A percentile compares a stretch with the other conserved stretches of the same genome.
Conservation (phyloP, 2,888 invertebrate genomes). For the Anarsia innoxiella region DNA sequence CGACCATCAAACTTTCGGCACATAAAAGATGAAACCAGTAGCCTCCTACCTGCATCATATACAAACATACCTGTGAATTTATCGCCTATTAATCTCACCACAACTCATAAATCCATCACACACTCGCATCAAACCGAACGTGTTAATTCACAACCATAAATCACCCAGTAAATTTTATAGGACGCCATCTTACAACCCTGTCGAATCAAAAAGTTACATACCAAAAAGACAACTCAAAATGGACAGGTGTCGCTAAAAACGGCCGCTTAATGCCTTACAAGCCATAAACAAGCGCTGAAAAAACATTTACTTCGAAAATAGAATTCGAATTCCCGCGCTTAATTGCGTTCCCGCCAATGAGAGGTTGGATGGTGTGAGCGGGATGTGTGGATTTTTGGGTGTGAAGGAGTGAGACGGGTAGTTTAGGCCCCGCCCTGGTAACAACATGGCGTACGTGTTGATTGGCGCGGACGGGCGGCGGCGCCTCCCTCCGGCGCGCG, state of each 20-base stretch:
- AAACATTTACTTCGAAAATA: conserved; percentile 72
- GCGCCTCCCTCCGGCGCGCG: conserved; percentile 41
- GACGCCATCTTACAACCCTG: conserved; percentile 43
- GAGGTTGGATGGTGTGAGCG: conserved; percentile 48
- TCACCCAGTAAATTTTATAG: conserved; percentile 37
- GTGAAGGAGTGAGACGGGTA: conserved; percentile 40
- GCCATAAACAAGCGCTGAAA: conserved; percentile 61
- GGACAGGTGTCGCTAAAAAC: conserved; percentile 51
- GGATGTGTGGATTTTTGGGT: conserved; percentile 37
- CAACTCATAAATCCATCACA: conserved; percentile 65
- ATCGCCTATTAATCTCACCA: conserved; percentile 50
- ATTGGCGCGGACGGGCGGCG: conserved; percentile 73
- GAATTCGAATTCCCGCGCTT: conserved; percentile 72
- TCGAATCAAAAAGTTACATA: conserved; percentile 35
- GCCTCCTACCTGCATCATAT: conserved; percentile 48
- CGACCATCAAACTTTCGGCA: too few relatives aligned
- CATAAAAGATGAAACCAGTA: conserved; percentile 23
- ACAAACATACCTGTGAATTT: conserved; percentile 33
- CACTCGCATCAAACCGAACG: conserved; percentile 43
- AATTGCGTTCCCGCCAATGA: conserved; percentile 70
- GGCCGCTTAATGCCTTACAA: conserved; percentile 35
- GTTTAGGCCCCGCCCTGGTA: conserved; percentile 71
- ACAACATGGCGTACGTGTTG: conserved; percentile 79
- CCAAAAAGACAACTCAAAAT: conserved; percentile 19
- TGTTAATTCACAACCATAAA: conserved; percentile 61